These are phyloP conservation scores for Eudasyphora cyanicolor DNA, from an alignment of 2,888 invertebrate genomes.

Conservation along the genomic window DNA sequence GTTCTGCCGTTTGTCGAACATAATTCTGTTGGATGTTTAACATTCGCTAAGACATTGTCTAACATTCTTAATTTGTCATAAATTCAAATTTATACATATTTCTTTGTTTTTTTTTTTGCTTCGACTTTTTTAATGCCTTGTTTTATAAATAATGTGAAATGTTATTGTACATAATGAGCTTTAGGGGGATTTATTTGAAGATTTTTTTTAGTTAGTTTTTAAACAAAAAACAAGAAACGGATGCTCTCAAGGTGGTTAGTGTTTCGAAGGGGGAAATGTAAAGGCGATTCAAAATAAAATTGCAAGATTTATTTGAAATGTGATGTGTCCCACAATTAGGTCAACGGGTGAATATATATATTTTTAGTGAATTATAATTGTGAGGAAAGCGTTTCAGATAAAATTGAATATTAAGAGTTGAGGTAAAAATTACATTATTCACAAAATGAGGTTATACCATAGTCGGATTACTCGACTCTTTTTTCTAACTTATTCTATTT, in stretches of 20 bases:
- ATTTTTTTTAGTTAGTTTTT: neutral
- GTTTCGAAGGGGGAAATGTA: neutral
- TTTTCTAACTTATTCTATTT: too few relatives aligned
- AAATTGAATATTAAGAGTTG: too few relatives aligned
- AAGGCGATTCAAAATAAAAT: too few relatives aligned
- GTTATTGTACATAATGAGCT: conserved; percentile 21
- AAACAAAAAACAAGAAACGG: neutral
- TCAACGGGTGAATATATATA: too few relatives aligned
- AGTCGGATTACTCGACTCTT: too few relatives aligned
- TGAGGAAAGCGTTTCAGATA: too few relatives aligned
- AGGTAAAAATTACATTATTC: too few relatives aligned
- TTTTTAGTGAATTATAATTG: too few relatives aligned
- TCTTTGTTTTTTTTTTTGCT: conserved; percentile 9
- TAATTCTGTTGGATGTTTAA: conserved; percentile 54
- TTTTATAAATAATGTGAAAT: conserved; percentile 30
- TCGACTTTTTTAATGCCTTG: too few relatives aligned
- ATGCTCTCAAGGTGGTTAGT: neutral
- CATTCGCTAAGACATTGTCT: conserved; percentile 48
- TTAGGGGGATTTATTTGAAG: neutral
- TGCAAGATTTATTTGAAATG: conserved; percentile 7
- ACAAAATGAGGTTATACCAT: too few relatives aligned
- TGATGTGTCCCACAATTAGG: conserved; percentile 10
- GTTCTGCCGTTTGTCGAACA: conserved; percentile 51
- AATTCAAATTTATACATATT: conserved; percentile 29
- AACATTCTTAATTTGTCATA: conserved; percentile 53